Evolutionary conservation across 2,113 vertebrate genomes (phyloP).

Genomic region (Phylloscopus whistleri): DNA sequence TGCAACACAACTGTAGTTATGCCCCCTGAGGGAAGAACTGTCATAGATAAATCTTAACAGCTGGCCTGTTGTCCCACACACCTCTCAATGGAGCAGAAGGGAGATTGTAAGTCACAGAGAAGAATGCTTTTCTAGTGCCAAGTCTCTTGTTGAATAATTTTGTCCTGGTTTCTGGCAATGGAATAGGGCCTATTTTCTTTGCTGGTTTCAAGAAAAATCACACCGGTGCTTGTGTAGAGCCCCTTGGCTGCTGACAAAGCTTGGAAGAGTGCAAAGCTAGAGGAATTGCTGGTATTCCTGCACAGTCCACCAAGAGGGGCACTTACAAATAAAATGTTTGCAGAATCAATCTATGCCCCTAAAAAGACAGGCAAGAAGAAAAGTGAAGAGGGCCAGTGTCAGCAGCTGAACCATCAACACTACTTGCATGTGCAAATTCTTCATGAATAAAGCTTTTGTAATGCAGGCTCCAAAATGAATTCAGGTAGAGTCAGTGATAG

Average conservation of each 20-base stretch:
- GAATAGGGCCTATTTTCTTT: not conserved
- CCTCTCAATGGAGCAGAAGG: not conserved
- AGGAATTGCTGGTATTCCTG: not conserved
- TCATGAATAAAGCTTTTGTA: constrained; percentile 45
- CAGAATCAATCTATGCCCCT: not conserved
- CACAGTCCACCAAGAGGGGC: not conserved
- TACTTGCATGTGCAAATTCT: constrained; percentile 31
- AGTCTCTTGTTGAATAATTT: not conserved
- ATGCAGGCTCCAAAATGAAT: constrained; percentile 12
- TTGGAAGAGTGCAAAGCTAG: not conserved
- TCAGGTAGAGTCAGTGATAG: constrained; percentile 24
- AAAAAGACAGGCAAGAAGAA: not conserved
- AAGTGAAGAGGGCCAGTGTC: not conserved
- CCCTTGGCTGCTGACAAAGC: not conserved
- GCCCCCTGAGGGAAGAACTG: not conserved
- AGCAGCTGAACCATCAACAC: not conserved
- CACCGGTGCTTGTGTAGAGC: not conserved
- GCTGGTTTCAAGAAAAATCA: not conserved
- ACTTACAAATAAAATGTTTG: not conserved
- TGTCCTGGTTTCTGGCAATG: not conserved
- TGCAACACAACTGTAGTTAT: not conserved
- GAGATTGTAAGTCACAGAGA: not conserved
- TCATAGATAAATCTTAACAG: not conserved
- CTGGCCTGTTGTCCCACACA: not conserved
- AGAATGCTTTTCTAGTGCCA: not conserved